Evolutionary conservation across 2,888 invertebrate genomes (phyloP).

Genomic region (Eristalis intricaria): DNA sequence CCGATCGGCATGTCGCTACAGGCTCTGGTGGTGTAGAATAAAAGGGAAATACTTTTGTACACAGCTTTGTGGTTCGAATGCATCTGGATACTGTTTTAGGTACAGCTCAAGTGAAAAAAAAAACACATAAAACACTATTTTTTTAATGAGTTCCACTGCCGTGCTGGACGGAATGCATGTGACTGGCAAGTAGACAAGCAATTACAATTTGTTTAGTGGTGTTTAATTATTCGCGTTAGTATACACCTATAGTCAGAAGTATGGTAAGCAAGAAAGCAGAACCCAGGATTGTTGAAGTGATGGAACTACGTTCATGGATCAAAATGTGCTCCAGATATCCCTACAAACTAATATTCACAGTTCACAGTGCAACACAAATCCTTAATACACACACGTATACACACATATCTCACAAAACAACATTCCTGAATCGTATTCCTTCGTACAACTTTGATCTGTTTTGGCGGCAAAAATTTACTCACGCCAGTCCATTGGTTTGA

Average conservation of each 20-base stretch:
- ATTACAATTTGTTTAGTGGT: no score
- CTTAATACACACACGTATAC: background rate
- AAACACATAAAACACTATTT: no score
- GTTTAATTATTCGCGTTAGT: no score
- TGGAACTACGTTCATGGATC: background rate
- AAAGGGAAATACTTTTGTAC: background rate
- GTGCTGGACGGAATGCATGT: no score
- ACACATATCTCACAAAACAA: background rate
- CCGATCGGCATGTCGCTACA: background rate
- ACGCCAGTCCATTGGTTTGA: background rate
- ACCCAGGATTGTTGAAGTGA: no score
- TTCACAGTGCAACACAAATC: background rate
- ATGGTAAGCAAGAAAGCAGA: no score
- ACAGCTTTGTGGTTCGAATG: no score
- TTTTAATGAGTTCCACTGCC: no score
- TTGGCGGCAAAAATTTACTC: conserved; percentile 63
- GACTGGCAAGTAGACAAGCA: no score
- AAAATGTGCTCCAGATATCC: background rate
- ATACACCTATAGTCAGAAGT: no score
- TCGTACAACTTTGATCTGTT: conserved; percentile 35
- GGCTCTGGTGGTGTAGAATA: background rate
- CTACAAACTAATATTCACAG: background rate
- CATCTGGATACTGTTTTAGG: no score
- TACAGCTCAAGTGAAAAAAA: no score
- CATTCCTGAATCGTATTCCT: background rate